Conservation (phyloP, 2,797 vertebrate species). For the Coccyzus lansbergi region DNA sequence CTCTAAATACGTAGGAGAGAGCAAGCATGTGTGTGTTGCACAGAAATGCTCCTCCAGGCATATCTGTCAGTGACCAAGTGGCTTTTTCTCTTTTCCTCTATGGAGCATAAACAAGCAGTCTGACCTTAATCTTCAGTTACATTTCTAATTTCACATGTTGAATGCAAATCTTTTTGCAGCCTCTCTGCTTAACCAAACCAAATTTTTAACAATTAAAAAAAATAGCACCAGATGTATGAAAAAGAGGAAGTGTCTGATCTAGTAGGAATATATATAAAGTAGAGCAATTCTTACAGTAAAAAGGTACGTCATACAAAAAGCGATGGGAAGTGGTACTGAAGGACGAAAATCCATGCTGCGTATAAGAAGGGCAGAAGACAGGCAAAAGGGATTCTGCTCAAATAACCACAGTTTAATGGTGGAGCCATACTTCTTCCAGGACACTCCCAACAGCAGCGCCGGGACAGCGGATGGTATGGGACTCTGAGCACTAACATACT, state of each 20-base stretch:
- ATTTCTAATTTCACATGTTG: conserved; percentile 4
- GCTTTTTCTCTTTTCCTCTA: conserved; percentile 21
- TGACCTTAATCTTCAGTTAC: conserved; percentile 17
- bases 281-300: conserved; percentile 71
- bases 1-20: not conserved
- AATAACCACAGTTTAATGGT: conserved; percentile 37
- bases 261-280: conserved; percentile 77
- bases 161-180: conserved; percentile 47
- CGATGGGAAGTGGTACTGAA: conserved; percentile 57
- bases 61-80: not conserved
- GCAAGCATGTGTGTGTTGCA: not conserved
- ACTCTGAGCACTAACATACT: not conserved
- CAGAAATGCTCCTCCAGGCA: not conserved
- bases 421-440: not conserved
- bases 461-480: not conserved
- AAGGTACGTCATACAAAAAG: conserved; percentile 74
- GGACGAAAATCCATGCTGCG: conserved; percentile 61
- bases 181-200: conserved; percentile 63
- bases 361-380: conserved; percentile 44
- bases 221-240: conserved; percentile 80
- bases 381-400: conserved; percentile 46
- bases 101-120: not conserved
- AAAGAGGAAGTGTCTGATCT: conserved; percentile 75
- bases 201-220: conserved; percentile 70
- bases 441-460: not conserved